Evolutionary conservation across 2,113 vertebrate genomes (phyloP).

Genomic region (Psammodynastes pulverulentus): DNA sequence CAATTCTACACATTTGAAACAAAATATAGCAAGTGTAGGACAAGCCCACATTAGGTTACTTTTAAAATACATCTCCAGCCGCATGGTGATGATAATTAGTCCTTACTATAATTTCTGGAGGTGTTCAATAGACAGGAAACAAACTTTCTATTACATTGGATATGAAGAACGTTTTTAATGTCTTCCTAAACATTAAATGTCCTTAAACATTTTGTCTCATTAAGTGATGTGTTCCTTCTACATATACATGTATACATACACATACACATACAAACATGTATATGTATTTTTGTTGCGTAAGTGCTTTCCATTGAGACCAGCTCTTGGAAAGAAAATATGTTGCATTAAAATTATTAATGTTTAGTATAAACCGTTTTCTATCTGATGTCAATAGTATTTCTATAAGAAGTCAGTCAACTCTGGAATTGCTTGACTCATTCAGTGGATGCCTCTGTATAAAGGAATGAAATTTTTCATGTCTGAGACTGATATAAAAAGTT

Average conservation of each 20-base stretch:
- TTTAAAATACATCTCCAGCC: neutral
- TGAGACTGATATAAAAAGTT: neutral
- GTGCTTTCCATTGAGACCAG: constrained; percentile 20
- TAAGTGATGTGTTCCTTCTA: constrained; percentile 27
- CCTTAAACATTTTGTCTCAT: constrained; percentile 36
- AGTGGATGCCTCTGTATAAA: neutral
- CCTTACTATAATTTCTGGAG: neutral
- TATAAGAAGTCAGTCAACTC: neutral
- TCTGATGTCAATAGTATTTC: neutral
- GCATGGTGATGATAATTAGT: neutral
- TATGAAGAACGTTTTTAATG: neutral
- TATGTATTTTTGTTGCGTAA: constrained; percentile 14
- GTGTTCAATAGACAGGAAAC: neutral
- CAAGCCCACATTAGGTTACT: neutral
- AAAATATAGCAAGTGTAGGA: neutral
- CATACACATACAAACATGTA: neutral
- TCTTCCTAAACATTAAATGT: neutral
- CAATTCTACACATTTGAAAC: neutral
- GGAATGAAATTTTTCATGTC: neutral
- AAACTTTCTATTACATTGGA: neutral
- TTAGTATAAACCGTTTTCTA: constrained; percentile 22
- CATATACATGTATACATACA: neutral
- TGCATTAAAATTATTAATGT: constrained; percentile 42
- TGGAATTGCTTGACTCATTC: neutral
- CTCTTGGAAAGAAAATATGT: constrained; percentile 33